These are phyloP conservation scores for Noctua janthina DNA, from an alignment of 2,888 invertebrate genomes.

Conservation along the genomic window DNA sequence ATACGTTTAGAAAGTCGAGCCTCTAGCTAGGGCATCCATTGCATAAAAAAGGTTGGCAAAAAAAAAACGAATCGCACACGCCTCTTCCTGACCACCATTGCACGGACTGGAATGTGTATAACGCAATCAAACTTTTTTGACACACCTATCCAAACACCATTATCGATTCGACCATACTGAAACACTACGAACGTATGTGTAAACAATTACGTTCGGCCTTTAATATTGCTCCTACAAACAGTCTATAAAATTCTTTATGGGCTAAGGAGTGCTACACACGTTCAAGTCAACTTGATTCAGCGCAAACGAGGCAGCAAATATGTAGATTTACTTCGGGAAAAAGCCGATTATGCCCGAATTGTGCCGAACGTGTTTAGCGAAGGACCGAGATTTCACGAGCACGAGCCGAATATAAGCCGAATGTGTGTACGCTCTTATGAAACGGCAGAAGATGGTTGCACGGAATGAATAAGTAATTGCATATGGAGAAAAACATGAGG, in stretches of 20 bases:
- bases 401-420: not conserved
- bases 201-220: slow-evolving; percentile 43
- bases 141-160: slow-evolving; percentile 27
- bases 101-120: not conserved
- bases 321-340: not conserved
- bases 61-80: not conserved
- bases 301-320: not conserved
- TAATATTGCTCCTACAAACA: slow-evolving; percentile 55
- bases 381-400: not conserved
- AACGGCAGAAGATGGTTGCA: not conserved
- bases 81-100: not conserved
- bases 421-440: not conserved
- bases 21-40: not conserved
- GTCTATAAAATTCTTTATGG: slow-evolving; percentile 61
- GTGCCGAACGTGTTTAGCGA: not conserved
- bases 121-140: slow-evolving; percentile 21
- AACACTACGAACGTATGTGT: slow-evolving; percentile 26
- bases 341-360: not conserved
- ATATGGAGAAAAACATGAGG: not conserved
- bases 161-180: slow-evolving; percentile 25
- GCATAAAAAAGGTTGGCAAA: not conserved
- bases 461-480: not conserved
- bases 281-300: not conserved
- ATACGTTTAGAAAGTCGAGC: not conserved
- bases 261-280: not conserved